These are phyloP conservation scores for Urocyon cinereoargenteus DNA, from an alignment of 2,797 vertebrate genomes.

Conservation along the genomic window DNA sequence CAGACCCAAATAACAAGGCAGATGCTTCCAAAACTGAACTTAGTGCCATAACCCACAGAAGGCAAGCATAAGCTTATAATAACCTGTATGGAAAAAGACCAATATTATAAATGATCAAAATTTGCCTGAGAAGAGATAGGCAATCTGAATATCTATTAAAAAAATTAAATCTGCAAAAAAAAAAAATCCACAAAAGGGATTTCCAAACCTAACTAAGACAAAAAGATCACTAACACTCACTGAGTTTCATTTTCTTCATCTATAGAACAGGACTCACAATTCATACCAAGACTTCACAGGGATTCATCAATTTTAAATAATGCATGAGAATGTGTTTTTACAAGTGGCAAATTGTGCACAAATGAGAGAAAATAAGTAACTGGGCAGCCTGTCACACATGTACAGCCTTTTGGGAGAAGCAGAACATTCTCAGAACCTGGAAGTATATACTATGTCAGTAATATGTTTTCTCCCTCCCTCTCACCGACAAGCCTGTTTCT, in stretches of 20 bases:
- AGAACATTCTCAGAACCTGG: not conserved
- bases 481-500: not conserved
- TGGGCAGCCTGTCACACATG: not conserved
- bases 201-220: not conserved
- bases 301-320: not conserved
- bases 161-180: not conserved
- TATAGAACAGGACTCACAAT: not conserved
- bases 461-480: not conserved
- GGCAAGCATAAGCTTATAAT: not conserved
- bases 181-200: not conserved
- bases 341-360: not conserved
- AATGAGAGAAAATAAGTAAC: not conserved
- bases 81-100: not conserved
- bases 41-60: not conserved
- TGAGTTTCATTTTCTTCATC: not conserved
- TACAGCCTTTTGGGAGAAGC: not conserved
- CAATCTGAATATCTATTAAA: not conserved
- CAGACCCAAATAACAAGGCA: not conserved
- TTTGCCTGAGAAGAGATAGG: not conserved
- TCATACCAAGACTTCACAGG: not conserved
- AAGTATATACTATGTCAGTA: not conserved
- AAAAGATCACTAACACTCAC: not conserved
- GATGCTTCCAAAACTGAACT: not conserved
- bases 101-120: not conserved
- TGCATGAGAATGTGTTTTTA: not conserved